Base-by-base conservation (phyloP, 2,888 invertebrate species). In the Polia nebulosa region DNA sequence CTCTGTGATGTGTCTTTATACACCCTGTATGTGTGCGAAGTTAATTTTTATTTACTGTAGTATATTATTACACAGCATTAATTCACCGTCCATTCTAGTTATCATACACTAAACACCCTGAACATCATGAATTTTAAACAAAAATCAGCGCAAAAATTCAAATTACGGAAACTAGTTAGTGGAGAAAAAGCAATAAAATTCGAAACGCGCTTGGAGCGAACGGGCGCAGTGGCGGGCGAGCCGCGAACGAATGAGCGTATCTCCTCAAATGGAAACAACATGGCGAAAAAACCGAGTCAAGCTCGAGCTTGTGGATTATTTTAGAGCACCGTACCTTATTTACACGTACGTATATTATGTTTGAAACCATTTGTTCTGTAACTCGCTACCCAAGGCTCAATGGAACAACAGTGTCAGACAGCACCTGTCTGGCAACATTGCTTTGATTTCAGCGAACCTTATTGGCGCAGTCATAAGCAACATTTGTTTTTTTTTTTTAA, bases 181-280 rank as follows among this genome's bases (percentile, higher is more conserved):
- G 53, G 51, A 52, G 58, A 63, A 70, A 76, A 78, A 71, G 65
- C 62, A 25, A 80, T 78, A 71, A 81, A 82, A 82, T 68, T 66
- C 41, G 44, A 57, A 81, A 83, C 55, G 72, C 63, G 66, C 55
- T 74, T 49, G 22, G 36, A 57, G 55, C 62, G 67, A 25, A 59
- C 70, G 74, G 22, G 62, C 71, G 71, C 78, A 52, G 74, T 41
- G 83, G 80, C 72, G 71, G 69, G 74, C 69, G 76, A 73, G 77
- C 78, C 69, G 70, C 78, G 79, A 63, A 65, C 73, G 85, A 87
- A 90, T 88, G 88, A 88, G 81, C 85, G 85, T 87, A 85, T 86
- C 86, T 89, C 85, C 85, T 89, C 84, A 88, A 89, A 90, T 87
- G 88, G 88, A 86, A 86, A 86, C 67, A 87, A 85, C 86, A 84